Conservation (phyloP, 1,140 invertebrate species). For the Pararge aegeria region DNA sequence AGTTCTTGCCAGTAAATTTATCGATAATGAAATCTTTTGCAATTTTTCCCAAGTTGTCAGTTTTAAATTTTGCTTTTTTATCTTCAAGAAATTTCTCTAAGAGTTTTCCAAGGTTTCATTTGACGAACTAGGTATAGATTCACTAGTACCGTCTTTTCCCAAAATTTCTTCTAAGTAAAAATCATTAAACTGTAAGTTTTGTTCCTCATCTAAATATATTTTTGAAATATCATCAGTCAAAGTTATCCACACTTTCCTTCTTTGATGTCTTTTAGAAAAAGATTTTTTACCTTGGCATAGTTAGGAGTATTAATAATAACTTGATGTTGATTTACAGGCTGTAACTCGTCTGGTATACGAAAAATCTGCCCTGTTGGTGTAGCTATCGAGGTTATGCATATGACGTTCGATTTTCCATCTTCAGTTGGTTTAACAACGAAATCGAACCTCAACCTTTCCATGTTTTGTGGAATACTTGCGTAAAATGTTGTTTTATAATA, state of each 20-base stretch:
- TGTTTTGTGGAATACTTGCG: conserved; percentile 31
- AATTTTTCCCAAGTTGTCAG: conserved; percentile 29
- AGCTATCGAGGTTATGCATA: conserved; percentile 45
- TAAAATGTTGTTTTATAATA: conserved; percentile 42
- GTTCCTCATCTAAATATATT: conserved; percentile 44
- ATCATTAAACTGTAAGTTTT: conserved; percentile 47
- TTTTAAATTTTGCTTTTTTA: conserved; percentile 28
- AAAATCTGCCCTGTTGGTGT: conserved; percentile 34
- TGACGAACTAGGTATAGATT: conserved; percentile 12
- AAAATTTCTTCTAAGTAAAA: conserved; percentile 43
- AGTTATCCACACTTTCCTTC: conserved; percentile 43
- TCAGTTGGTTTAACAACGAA: conserved; percentile 34
- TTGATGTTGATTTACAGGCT: conserved; percentile 34
- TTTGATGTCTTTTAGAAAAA: conserved; percentile 43
- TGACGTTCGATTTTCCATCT: conserved; percentile 49
- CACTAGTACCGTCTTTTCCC: conserved; percentile 13
- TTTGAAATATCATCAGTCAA: conserved; percentile 37
- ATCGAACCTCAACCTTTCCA: conserved; percentile 51
- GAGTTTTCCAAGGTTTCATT: conserved; percentile 34
- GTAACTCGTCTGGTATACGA: conserved; percentile 35
- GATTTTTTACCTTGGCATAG: conserved; percentile 38
- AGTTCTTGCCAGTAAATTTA: conserved; percentile 40
- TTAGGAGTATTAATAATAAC: conserved; percentile 21
- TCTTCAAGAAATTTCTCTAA: conserved; percentile 29
- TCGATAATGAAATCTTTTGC: conserved; percentile 26